Conservation (phyloP, 2,113 vertebrate genomes). For the Cranoglanis bouderius region DNA sequence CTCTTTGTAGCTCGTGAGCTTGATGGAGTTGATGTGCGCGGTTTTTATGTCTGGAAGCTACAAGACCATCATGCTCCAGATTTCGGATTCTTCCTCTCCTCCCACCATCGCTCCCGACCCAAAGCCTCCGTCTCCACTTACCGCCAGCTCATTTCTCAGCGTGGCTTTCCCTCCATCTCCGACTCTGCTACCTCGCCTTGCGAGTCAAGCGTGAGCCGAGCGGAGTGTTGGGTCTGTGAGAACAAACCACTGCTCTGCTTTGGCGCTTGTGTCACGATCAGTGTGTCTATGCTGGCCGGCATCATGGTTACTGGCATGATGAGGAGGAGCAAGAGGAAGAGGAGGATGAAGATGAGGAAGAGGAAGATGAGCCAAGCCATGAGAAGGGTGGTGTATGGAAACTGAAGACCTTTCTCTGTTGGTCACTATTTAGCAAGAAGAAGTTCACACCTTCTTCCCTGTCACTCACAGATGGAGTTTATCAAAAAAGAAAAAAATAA, state of each 20-base stretch:
- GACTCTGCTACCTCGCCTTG: slow-evolving; percentile 57
- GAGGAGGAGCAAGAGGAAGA: slow-evolving; percentile 56
- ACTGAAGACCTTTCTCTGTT: not conserved
- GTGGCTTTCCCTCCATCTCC: slow-evolving; percentile 73
- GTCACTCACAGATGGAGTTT: not conserved
- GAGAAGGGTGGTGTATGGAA: slow-evolving; percentile 14
- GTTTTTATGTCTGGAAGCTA: slow-evolving; percentile 90
- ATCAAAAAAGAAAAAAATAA: not conserved
- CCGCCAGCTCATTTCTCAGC: slow-evolving; percentile 76
- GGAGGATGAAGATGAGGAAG: slow-evolving; percentile 10
- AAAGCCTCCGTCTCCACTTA: slow-evolving; percentile 84
- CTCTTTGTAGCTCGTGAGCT: slow-evolving; percentile 77
- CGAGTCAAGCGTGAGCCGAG: not conserved
- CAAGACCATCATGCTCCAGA: slow-evolving; percentile 78
- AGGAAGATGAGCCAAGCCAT: slow-evolving; percentile 10
- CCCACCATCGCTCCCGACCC: slow-evolving; percentile 75
- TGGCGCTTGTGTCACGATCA: slow-evolving; percentile 77
- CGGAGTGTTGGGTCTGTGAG: slow-evolving; percentile 75
- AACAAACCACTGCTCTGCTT: slow-evolving; percentile 86
- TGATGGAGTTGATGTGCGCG: slow-evolving; percentile 85
- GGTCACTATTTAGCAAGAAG: not conserved
- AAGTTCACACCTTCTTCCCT: not conserved
- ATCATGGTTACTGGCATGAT: slow-evolving; percentile 74
- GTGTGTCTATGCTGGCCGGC: slow-evolving; percentile 70
- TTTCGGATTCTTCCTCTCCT: slow-evolving; percentile 86